Base-by-base conservation (phyloP, 2,888 invertebrate species). In the Smittia sp. region DNA sequence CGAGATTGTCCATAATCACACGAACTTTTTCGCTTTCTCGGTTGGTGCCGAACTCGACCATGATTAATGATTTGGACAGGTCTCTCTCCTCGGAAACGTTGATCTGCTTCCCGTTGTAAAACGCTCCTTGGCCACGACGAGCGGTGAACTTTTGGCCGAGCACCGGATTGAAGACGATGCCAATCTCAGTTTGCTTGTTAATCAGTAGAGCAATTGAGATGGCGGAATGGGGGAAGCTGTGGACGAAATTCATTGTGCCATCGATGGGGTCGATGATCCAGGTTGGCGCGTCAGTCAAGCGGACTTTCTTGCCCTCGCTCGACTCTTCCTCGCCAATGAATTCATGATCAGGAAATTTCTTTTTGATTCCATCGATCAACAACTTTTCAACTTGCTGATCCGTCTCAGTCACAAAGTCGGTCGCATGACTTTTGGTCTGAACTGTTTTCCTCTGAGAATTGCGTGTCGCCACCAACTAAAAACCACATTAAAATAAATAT, bases 241-340 rank as follows among this genome's bases (percentile, higher is more conserved):
- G 94, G 1, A 99, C 93, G 81, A 99, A 99, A 83, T 99, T 99
- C 87, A 97, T 92, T 0, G 99, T 99, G 1, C 99, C 99, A 83
- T 99, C 99, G 6, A 99, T 91, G 0, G 99, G 99, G 83, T 99
- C 97, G 75, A 97, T 96, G 69, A 98, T 91, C 97, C 97, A 98
- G 0, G 98, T 99, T 2, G 98, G 98, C 0, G 87, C 90, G 79
- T 95, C 89, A 0, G 96, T 96, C 65, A 97, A 82, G 76, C 88
- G 85, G 75, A 90, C 85, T 81, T 89, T 84, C 74, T 83, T 85
- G 1, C 86, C 88, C 1, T 84, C 85, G 7, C 85, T 84, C 15
- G 89, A 88, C 0, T 88, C 86, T 81, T 99, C 99, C 83, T 99
- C 99, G 0, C 98, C 96, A 78, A 96, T 95, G 79, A 95, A 95